Evolutionary conservation across 2,888 invertebrate genomes (phyloP).

Genomic region (Lepidonotus clava): DNA sequence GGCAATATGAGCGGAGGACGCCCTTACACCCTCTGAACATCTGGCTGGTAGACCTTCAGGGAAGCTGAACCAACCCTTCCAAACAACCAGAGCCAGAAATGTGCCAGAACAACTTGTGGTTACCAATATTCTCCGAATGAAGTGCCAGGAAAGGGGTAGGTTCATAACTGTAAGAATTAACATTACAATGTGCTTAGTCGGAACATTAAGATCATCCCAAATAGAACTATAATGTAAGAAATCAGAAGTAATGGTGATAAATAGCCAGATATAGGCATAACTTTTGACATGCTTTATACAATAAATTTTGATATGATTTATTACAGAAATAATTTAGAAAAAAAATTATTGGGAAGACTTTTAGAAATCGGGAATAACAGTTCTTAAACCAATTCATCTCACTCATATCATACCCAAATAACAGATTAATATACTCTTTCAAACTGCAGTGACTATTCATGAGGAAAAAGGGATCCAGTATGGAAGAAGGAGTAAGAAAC

Average conservation of each 20-base stretch:
- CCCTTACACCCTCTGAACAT: too few relatives aligned
- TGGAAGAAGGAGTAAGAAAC: neutral
- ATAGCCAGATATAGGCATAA: neutral
- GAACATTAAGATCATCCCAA: neutral
- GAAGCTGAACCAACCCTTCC: too few relatives aligned
- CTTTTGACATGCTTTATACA: neutral
- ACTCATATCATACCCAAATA: neutral
- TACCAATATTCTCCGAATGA: too few relatives aligned
- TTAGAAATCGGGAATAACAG: neutral
- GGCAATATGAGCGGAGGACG: too few relatives aligned
- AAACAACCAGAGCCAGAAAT: too few relatives aligned
- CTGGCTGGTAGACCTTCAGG: too few relatives aligned
- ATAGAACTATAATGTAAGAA: neutral
- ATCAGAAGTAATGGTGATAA: neutral
- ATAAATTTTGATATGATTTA: neutral
- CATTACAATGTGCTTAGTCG: neutral
- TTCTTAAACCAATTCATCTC: neutral
- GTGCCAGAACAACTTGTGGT: too few relatives aligned
- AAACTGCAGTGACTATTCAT: neutral
- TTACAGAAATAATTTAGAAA: neutral
- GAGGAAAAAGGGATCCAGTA: neutral
- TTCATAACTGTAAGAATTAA: neutral
- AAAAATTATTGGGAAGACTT: neutral
- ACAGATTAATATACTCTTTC: neutral
- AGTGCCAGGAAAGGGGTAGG: neutral